Percentiles rank a stretch among this genome's conserved stretches.
phyloP scores from a whole-genome alignment of 2,113 vertebrate species.

The Paramormyrops kingsleyae region DNA sequence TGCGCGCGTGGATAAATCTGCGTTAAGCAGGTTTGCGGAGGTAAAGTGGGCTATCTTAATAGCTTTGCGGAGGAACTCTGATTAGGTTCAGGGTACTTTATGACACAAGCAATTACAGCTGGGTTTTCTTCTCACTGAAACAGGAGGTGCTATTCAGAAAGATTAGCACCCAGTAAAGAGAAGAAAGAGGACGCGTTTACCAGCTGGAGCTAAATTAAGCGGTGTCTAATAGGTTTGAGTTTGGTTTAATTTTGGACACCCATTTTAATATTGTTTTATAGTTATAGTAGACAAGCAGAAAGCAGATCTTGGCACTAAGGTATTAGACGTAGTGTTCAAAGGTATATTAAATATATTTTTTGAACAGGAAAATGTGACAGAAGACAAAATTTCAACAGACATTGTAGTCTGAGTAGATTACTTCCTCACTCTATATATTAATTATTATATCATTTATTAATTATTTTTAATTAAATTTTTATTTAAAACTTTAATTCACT shows the following conservation, averaged over 20 bases:
- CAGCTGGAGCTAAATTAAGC: background rate
- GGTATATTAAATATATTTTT: background rate
- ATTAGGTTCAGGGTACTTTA: conserved; percentile 70
- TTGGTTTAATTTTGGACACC: background rate
- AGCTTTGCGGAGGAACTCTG: conserved; percentile 57
- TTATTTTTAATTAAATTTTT: background rate
- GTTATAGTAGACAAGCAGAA: background rate
- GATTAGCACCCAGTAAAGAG: conserved; percentile 47
- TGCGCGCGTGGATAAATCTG: background rate
- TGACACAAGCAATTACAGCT: conserved; percentile 67
- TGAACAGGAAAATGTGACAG: background rate
- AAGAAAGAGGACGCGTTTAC: background rate
- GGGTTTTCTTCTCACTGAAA: conserved; percentile 44
- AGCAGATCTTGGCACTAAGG: background rate
- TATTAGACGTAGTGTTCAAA: background rate
- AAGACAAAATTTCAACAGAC: background rate
- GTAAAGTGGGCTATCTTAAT: conserved; percentile 66
- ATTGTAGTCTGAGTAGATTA: background rate
- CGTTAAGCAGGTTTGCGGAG: conserved; percentile 65
- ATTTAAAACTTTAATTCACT: background rate
- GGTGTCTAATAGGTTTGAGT: background rate
- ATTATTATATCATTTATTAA: background rate
- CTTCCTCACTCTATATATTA: background rate
- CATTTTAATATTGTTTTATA: background rate
- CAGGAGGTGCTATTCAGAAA: conserved; percentile 54